Evolutionary conservation across 2,888 invertebrate species (phyloP).

Genomic region (Bibio marci): DNA sequence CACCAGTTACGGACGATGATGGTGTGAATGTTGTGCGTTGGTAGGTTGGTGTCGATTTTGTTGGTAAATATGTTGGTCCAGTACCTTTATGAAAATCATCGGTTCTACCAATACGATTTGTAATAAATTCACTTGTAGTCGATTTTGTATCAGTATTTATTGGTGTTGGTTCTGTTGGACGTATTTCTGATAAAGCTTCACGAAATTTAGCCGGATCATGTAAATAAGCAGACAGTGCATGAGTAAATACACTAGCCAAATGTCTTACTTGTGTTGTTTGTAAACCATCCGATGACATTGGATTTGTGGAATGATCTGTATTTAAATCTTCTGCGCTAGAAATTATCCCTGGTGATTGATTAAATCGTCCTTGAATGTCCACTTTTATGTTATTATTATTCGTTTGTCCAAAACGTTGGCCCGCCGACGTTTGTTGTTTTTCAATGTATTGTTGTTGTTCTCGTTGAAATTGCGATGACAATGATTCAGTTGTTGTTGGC

Average conservation of each 20-base stretch:
- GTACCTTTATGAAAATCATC: constrained; percentile 14
- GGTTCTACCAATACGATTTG: constrained; percentile 3
- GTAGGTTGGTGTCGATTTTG: constrained; percentile 10
- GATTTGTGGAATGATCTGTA: constrained; percentile 44
- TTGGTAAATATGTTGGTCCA: constrained; percentile 22
- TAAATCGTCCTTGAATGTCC: too few relatives aligned
- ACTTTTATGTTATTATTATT: not conserved
- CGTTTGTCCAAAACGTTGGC: constrained; percentile 26
- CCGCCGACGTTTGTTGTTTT: constrained; percentile 39
- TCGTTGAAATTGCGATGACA: too few relatives aligned
- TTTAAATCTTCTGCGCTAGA: constrained; percentile 32
- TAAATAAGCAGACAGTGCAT: constrained; percentile 64
- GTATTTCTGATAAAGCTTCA: constrained; percentile 53
- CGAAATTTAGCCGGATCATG: constrained; percentile 70
- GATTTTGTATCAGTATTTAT: too few relatives aligned
- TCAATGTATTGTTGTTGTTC: too few relatives aligned
- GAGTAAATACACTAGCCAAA: constrained; percentile 68
- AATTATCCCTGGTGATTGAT: not conserved
- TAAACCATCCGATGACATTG: constrained; percentile 34
- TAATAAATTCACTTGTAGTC: constrained; percentile 13
- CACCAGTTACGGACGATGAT: constrained; percentile 31
- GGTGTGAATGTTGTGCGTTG: constrained; percentile 9
- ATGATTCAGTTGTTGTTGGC: constrained; percentile 30
- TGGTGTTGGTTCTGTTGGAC: constrained; percentile 57
- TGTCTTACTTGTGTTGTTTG: constrained; percentile 49